These are phyloP conservation scores for Nesogale talazaci DNA, from an alignment of 2,113 vertebrate species.

Conservation along the genomic window DNA sequence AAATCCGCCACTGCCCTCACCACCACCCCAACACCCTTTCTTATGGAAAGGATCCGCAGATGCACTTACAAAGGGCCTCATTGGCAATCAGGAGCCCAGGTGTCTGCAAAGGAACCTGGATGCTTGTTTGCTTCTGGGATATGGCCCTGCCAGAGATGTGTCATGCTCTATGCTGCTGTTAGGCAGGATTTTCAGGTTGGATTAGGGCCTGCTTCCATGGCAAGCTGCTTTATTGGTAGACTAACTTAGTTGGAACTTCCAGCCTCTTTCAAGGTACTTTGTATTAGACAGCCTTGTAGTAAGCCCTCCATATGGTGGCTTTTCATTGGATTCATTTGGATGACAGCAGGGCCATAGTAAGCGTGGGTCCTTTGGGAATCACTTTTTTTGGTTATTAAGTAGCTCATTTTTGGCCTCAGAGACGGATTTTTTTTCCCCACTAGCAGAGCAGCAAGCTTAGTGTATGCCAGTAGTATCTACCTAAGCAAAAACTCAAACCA, in stretches of 20 bases:
- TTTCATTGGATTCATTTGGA: too few relatives aligned
- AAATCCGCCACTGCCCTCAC: too few relatives aligned
- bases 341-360: too few relatives aligned
- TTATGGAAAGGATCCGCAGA: background rate
- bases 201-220: slow-evolving; percentile 34
- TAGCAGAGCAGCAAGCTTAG: background rate
- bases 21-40: too few relatives aligned
- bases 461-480: background rate
- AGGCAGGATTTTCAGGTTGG: slow-evolving; percentile 68
- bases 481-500: background rate
- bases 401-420: slow-evolving; percentile 33
- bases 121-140: background rate
- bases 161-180: slow-evolving; percentile 11
- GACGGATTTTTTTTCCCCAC: slow-evolving; percentile 36
- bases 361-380: background rate
- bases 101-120: background rate
- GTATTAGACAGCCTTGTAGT: background rate
- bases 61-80: slow-evolving; percentile 33
- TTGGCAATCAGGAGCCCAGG: background rate
- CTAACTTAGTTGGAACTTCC: slow-evolving; percentile 52
- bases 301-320: slow-evolving; percentile 16
- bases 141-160: background rate
- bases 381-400: slow-evolving; percentile 31
- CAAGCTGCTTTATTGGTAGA: slow-evolving; percentile 2
- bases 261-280: slow-evolving; percentile 61